Conservation (phyloP, 2,888 invertebrate species). For the Chrysopilus asiliformis region DNA sequence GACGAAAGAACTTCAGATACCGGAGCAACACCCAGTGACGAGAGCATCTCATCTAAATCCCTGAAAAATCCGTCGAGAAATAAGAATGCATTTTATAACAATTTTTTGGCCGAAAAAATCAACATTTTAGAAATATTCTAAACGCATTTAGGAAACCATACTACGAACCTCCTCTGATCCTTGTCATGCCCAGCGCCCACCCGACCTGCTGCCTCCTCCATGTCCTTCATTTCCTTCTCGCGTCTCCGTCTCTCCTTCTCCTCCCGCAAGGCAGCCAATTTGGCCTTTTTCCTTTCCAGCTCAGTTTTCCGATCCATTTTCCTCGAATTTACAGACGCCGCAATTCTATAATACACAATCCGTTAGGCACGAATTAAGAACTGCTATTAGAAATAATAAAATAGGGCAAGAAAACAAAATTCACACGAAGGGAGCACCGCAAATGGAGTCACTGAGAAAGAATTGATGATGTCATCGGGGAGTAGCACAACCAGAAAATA, state of each 20-base stretch:
- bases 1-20: constrained; percentile 76
- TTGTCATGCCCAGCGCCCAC: constrained; percentile 31
- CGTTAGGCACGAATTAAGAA: not conserved
- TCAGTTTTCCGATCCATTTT: constrained; percentile 74
- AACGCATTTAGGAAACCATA: too few species aligned
- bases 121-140: not conserved
- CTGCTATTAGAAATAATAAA: not conserved
- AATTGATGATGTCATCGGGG: too few species aligned
- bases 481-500: too few species aligned
- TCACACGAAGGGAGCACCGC: too few species aligned
- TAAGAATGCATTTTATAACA: not conserved
- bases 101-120: too few species aligned
- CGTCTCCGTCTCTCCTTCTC: constrained; percentile 75
- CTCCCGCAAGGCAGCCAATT: constrained; percentile 75
- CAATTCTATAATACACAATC: too few species aligned
- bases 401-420: not conserved
- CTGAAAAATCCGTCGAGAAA: too few species aligned
- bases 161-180: constrained; percentile 35
- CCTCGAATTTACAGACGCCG: too few species aligned
- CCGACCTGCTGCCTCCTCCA: constrained; percentile 50
- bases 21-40: constrained; percentile 74
- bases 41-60: constrained; percentile 76
- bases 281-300: constrained; percentile 81
- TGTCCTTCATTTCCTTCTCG: constrained; percentile 81
- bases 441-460: too few species aligned